A percentile compares a stretch with the other conserved stretches of the same genome.
Evolutionary conservation across 2,113 vertebrate species (phyloP).

Genomic region (Kryptolebias marmoratus): DNA sequence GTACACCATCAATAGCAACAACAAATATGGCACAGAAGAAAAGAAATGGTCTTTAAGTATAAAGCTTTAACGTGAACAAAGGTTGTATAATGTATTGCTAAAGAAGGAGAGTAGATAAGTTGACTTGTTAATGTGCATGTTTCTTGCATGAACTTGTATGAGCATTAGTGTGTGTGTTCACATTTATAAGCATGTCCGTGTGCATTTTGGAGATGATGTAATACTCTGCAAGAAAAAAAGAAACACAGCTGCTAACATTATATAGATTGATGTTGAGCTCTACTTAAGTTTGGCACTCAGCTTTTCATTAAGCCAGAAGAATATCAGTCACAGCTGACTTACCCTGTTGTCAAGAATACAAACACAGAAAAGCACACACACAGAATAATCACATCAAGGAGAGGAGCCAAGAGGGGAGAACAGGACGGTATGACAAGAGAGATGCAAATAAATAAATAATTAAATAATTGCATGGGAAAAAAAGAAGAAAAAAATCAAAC

Average conservation of each 20-base stretch:
- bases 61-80: conserved; percentile 53
- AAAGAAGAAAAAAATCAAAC: background rate
- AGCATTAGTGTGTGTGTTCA: conserved; percentile 1
- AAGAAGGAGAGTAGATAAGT: conserved; percentile 51
- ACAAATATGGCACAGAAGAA: conserved; percentile 68
- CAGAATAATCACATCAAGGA: conserved; percentile 68
- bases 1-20: conserved; percentile 63
- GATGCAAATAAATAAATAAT: conserved; percentile 18
- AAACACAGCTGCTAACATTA: conserved; percentile 58
- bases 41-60: conserved; percentile 65
- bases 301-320: conserved; percentile 75
- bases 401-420: conserved; percentile 51
- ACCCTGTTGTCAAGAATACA: conserved; percentile 80
- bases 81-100: conserved; percentile 76
- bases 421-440: conserved; percentile 1
- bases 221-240: conserved; percentile 45
- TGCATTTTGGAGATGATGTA: conserved; percentile 39
- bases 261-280: conserved; percentile 64
- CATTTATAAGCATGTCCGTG: conserved; percentile 34
- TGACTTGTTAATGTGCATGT: conserved; percentile 17
- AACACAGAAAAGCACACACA: conserved; percentile 76
- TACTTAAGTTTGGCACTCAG: conserved; percentile 75
- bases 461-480: background rate
- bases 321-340: conserved; percentile 77
- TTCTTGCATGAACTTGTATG: conserved; percentile 13